Conservation (phyloP, 2,888 invertebrate genomes). For the Nudaria mundana region DNA sequence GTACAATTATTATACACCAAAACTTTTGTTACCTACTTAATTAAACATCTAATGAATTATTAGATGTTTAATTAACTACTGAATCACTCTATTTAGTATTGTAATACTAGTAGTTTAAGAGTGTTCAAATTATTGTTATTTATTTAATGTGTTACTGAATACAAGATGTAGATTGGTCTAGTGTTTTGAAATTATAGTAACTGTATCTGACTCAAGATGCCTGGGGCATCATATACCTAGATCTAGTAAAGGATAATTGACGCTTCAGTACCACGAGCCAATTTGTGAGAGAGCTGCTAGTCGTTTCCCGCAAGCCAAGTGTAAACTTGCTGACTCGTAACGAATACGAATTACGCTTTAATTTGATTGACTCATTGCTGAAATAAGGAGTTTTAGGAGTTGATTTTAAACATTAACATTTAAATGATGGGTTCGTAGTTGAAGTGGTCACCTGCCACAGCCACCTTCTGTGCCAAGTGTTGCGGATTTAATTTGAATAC, state of each 20-base stretch:
- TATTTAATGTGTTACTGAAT: no score
- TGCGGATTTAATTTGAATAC: not conserved
- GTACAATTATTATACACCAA: no score
- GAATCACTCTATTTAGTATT: not conserved
- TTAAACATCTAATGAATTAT: no score
- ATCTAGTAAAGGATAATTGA: slow-evolving; percentile 29
- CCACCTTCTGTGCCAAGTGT: not conserved
- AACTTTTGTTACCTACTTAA: no score
- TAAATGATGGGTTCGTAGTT: not conserved
- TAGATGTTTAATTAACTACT: no score
- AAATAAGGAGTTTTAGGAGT: slow-evolving; percentile 17
- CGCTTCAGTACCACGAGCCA: slow-evolving; percentile 26
- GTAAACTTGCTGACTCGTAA: slow-evolving; percentile 47
- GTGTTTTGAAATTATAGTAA: not conserved
- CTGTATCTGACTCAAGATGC: not conserved
- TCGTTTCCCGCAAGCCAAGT: slow-evolving; percentile 11
- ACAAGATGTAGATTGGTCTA: no score
- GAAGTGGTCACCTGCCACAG: not conserved
- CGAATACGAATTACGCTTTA: slow-evolving; percentile 48
- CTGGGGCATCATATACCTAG: slow-evolving; percentile 6
- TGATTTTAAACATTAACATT: slow-evolving; percentile 18
- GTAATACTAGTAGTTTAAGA: not conserved
- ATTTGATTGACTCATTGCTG: slow-evolving; percentile 47
- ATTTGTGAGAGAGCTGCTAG: slow-evolving; percentile 46
- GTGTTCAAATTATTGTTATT: no score